Evolutionary conservation across 2,113 vertebrate species (phyloP).

Genomic region (Prunella fulvescens): DNA sequence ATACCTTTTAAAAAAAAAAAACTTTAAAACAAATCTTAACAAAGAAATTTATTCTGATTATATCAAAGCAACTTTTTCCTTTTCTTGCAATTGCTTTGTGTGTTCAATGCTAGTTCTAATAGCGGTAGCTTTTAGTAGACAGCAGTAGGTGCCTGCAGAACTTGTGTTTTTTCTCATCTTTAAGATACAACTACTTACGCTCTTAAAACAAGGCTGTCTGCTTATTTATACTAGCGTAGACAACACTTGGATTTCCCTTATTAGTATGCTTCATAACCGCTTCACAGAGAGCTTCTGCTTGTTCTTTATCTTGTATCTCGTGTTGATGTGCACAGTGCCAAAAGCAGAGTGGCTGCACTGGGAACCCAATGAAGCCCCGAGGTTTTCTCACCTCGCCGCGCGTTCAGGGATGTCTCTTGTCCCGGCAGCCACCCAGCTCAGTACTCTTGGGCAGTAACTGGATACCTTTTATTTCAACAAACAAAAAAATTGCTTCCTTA

Average conservation of each 20-base stretch:
- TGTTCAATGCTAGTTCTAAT: constrained; percentile 99
- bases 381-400: constrained; percentile 71
- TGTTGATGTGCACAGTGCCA: constrained; percentile 99
- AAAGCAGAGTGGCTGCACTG: constrained; percentile 80
- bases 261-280: constrained; percentile 98
- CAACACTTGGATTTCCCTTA: constrained; percentile 96
- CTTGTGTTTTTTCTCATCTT: constrained; percentile 96
- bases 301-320: constrained; percentile 99
- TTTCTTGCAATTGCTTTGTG: constrained; percentile 99
- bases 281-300: constrained; percentile 99
- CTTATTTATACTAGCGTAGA: constrained; percentile 93
- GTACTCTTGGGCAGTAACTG: constrained; percentile 86
- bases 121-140: constrained; percentile 99
- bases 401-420: constrained; percentile 73
- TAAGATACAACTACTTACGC: constrained; percentile 94
- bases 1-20: constrained; percentile 93
- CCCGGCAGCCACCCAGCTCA: constrained; percentile 86
- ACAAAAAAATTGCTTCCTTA: constrained; percentile 93
- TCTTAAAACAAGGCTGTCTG: constrained; percentile 89
- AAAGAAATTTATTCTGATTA: constrained; percentile 99
- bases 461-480: constrained; percentile 95
- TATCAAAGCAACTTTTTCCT: constrained; percentile 99
- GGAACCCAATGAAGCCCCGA: constrained; percentile 68
- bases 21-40: constrained; percentile 93
- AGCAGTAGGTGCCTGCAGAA: constrained; percentile 99